Base-by-base conservation (phyloP, 1,140 invertebrate genomes). In the Acromyrmex echinatior region DNA sequence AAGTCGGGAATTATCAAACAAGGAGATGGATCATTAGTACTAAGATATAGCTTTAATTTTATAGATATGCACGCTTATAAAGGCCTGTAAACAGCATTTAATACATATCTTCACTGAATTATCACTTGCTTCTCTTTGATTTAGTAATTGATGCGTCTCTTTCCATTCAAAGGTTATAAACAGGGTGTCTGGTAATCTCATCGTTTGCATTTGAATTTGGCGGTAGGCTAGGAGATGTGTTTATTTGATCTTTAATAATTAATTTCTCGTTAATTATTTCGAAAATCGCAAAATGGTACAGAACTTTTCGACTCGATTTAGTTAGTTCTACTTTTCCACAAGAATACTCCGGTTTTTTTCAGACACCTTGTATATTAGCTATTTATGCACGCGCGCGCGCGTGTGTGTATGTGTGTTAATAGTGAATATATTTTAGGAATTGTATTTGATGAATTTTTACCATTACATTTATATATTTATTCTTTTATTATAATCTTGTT, bases 31-130 rank as follows among this genome's bases (percentile, higher is more conserved):
- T 39, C 21, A 45, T 66, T 66, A 49, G 2, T 58, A 58, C 7
- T 58, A 58, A 31, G 6, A 45, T 45, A 60, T 49, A 28, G 53
- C 39, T 82, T 62, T 74, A 49, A 74, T 16, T 73, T 74, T 82
- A 14, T 74, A 62, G 12, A 82, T 58, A n/a, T 74, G 56, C 45
- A 84, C 28, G 80, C 58, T 84, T 84, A 9, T 68, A 18, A 62
- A n/a, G 39, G 9, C 51, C 21, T 82, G 49, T 35, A 49, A 49
- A 31, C n/a, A 63, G 9, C n/a, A 76, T 84, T 84, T 84, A 35
- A 25, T 71, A 10, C 49, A 25, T 31, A 14, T 62, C 18, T 25
- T 58, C 28, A 45, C 31, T 14, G 45, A 81, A n/a, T 81, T 81
- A 45, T 4, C 21, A 45, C 10, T 70, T 35, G 35, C 53, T 81